These are phyloP conservation scores for Prenolepis imparis DNA, from an alignment of 2,888 invertebrate genomes.

Conservation along the genomic window DNA sequence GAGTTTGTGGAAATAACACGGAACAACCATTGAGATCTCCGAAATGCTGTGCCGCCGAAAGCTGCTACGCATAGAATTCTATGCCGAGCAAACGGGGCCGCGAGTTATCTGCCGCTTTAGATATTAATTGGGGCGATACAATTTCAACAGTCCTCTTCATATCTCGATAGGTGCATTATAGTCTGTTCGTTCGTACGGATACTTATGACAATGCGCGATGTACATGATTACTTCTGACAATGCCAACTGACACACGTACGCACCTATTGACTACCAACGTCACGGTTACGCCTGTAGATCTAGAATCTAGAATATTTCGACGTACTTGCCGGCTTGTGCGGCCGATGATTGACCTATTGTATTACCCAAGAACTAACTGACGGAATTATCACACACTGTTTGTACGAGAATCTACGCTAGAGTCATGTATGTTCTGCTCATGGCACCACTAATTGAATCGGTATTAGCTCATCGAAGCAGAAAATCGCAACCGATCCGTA, in stretches of 20 bases:
- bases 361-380: constrained; percentile 65
- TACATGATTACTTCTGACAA: constrained; percentile 47
- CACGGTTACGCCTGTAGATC: constrained; percentile 24
- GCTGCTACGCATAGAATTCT: constrained; percentile 34
- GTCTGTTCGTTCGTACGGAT: constrained; percentile 51
- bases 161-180: constrained; percentile 53
- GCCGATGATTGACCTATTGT: constrained; percentile 69
- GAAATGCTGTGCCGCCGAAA: background rate
- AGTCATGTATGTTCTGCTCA: constrained; percentile 14
- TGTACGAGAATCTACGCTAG: constrained; percentile 52
- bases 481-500: background rate
- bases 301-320: constrained; percentile 39
- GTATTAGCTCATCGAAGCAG: background rate
- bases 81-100: constrained; percentile 2
- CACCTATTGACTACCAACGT: constrained; percentile 8
- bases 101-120: constrained; percentile 33
- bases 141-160: constrained; percentile 58
- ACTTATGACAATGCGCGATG: constrained; percentile 65
- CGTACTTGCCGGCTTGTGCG: constrained; percentile 9
- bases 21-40: constrained; percentile 32
- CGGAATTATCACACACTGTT: constrained; percentile 57
- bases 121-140: constrained; percentile 66
- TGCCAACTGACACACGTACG: constrained; percentile 4
- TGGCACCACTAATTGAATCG: constrained; percentile 14
- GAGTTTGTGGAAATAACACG: constrained; percentile 43